Percentiles rank a stretch among this genome's conserved stretches.
These are phyloP conservation scores for Globia sparganii DNA, from an alignment of 2,888 invertebrate genomes.

Conservation along the genomic window DNA sequence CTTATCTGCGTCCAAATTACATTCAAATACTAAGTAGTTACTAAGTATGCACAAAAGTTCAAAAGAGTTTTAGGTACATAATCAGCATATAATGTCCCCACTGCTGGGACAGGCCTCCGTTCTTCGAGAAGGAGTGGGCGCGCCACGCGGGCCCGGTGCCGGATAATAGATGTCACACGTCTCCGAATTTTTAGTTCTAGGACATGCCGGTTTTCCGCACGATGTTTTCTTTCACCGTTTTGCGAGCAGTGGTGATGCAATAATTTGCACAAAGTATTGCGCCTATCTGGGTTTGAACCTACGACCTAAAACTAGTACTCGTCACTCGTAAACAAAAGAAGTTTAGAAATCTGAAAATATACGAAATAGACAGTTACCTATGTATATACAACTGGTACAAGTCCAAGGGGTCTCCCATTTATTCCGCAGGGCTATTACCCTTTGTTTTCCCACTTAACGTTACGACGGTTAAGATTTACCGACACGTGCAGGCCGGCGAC, in stretches of 20 bases:
- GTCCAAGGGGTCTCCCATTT: slow-evolving; percentile 29
- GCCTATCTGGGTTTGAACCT: too few species aligned
- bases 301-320: not conserved
- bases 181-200: too few species aligned
- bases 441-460: slow-evolving; percentile 66
- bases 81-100: too few species aligned
- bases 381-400: not conserved
- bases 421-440: slow-evolving; percentile 42
- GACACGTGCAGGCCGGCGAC: slow-evolving; percentile 18
- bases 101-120: too few species aligned
- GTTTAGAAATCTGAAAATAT: not conserved
- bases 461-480: slow-evolving; percentile 62
- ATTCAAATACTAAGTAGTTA: too few species aligned
- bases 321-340: not conserved
- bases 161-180: not conserved
- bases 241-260: not conserved
- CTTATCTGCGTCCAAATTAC: too few species aligned
- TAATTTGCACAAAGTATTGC: not conserved
- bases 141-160: not conserved
- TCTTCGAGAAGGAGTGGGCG: too few species aligned
- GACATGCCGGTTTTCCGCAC: not conserved
- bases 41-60: not conserved
- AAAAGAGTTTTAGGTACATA: not conserved
- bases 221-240: not conserved
- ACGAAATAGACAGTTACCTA: not conserved